These are phyloP conservation scores for Oxycera nigricornis DNA, from an alignment of 2,888 invertebrate genomes.

Conservation along the genomic window DNA sequence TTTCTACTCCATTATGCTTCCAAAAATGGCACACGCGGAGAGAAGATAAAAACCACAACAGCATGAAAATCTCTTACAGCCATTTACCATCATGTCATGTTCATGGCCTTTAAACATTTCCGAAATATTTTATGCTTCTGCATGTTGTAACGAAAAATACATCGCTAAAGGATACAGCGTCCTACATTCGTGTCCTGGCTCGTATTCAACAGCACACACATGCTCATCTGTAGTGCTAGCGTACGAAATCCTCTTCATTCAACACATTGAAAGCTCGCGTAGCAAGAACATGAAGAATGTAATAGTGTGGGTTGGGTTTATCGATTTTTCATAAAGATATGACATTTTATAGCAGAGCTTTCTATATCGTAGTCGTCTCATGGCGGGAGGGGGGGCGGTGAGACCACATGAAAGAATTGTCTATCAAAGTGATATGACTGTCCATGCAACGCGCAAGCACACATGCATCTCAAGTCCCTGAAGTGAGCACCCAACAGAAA, in stretches of 20 bases:
- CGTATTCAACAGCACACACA: conserved; percentile 35
- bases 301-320: conserved; percentile 39
- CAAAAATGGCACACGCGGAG: conserved; percentile 43
- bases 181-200: conserved; percentile 39
- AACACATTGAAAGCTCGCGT: conserved; percentile 20
- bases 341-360: conserved; percentile 44
- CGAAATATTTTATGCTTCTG: conserved; percentile 47
- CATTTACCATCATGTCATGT: conserved; percentile 49
- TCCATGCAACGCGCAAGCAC: conserved; percentile 1
- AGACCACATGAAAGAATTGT: conserved; percentile 21
- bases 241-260: conserved; percentile 12
- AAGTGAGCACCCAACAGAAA: background rate
- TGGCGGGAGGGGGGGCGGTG: background rate
- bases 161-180: conserved; percentile 37
- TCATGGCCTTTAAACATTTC: conserved; percentile 49
- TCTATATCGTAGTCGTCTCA: conserved; percentile 4
- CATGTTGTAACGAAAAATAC: conserved; percentile 40
- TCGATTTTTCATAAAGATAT: conserved; percentile 47
- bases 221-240: background rate
- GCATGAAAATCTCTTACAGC: conserved; percentile 49
- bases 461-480: background rate
- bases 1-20: conserved; percentile 31
- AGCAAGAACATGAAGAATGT: conserved; percentile 10
- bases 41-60: conserved; percentile 48
- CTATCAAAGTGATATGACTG: conserved; percentile 30